Conservation (phyloP, 92 coral and sea anemone genomes). For the Hydrozoanthus gracilis region DNA sequence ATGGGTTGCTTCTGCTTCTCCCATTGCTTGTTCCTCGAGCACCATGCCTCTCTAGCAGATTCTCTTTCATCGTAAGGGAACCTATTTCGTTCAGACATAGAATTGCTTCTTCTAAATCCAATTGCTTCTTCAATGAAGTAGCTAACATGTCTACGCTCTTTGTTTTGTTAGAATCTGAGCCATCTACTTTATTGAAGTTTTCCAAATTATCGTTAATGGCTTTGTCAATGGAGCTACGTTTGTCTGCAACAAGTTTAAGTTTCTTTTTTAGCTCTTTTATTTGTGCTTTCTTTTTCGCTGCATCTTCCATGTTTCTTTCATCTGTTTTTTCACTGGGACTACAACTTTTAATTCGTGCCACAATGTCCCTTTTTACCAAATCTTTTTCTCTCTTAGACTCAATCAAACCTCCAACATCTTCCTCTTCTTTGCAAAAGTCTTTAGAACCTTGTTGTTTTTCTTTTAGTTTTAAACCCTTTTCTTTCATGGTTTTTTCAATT, state of each 20-base stretch:
- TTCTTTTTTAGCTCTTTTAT: background rate
- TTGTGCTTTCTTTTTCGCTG: background rate
- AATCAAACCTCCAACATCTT: slow-evolving; percentile 6
- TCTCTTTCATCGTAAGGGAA: slow-evolving; percentile 14
- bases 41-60: background rate
- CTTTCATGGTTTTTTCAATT: slow-evolving; percentile 50
- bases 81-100: slow-evolving; percentile 33
- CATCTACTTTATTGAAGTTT: background rate
- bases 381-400: slow-evolving; percentile 23
- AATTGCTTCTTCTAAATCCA: slow-evolving; percentile 19
- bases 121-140: slow-evolving; percentile 30
- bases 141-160: slow-evolving; percentile 11
- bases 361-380: background rate
- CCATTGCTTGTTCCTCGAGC: background rate
- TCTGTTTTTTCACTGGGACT: background rate
- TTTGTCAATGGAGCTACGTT: background rate
- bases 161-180: background rate
- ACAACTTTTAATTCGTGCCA: slow-evolving; percentile 5
- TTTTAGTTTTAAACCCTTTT: slow-evolving; percentile 49
- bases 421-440: slow-evolving; percentile 58
- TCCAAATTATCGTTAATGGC: background rate
- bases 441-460: slow-evolving; percentile 30
- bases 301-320: background rate
- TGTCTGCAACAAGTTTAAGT: background rate
- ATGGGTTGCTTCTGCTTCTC: background rate